Percentiles rank a stretch among this genome's conserved stretches.
Evolutionary conservation across 2,888 invertebrate genomes (phyloP).

Genomic region (Mimachlamys varia): DNA sequence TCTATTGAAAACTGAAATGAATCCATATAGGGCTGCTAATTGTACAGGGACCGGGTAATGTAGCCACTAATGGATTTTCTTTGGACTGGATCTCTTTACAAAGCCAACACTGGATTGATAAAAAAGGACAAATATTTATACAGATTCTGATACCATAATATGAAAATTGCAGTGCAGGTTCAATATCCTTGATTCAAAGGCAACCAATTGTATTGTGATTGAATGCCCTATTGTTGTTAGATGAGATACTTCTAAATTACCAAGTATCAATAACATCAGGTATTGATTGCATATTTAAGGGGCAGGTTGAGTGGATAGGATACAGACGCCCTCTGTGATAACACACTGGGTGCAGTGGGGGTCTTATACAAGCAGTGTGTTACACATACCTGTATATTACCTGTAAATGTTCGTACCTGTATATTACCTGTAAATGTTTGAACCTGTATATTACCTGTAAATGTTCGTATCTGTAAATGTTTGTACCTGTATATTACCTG

Average conservation of each 20-base stretch:
- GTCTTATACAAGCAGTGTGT: neutral
- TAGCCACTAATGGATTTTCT: neutral
- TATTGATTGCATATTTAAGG: neutral
- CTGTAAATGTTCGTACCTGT: neutral
- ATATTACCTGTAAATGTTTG: neutral
- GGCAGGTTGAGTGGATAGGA: neutral
- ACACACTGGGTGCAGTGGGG: neutral
- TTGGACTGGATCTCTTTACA: neutral
- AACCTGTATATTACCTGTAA: too few relatives aligned
- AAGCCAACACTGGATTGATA: neutral
- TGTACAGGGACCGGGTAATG: neutral
- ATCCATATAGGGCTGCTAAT: neutral
- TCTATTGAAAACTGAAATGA: neutral
- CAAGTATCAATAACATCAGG: neutral
- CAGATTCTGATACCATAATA: conserved; percentile 17
- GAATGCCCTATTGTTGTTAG: neutral
- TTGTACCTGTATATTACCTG: neutral
- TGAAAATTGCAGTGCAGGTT: conserved; percentile 8
- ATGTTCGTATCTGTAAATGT: too few relatives aligned
- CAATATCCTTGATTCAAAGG: conserved; percentile 8
- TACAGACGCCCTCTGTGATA: neutral
- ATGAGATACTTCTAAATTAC: neutral
- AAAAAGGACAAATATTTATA: conserved; percentile 16
- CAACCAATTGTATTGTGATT: neutral
- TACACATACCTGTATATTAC: neutral